Percentiles rank a stretch among this genome's conserved stretches.
These are phyloP conservation scores for Diarsia rubi DNA, from an alignment of 2,888 invertebrate species.

Conservation along the genomic window DNA sequence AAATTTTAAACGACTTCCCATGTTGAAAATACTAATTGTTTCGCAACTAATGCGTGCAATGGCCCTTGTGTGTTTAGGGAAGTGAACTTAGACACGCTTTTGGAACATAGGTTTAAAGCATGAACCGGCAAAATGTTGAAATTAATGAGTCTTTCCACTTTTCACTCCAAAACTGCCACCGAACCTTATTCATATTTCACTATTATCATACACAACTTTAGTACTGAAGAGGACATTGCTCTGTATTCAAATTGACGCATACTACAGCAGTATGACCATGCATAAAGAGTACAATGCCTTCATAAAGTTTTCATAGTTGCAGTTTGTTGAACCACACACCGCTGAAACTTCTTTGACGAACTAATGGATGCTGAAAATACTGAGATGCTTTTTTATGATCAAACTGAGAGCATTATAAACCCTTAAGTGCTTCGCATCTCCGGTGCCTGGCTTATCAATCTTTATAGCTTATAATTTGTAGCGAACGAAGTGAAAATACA, in stretches of 20 bases:
- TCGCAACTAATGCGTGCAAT: neutral
- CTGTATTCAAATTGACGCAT: slow-evolving; percentile 41
- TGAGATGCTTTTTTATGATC: neutral
- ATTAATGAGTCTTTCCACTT: neutral
- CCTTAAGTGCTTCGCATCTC: neutral
- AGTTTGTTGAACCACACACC: slow-evolving; percentile 17
- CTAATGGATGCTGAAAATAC: neutral
- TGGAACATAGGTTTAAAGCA: neutral
- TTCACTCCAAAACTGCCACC: neutral
- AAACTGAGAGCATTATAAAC: neutral
- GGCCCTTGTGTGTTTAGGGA: neutral
- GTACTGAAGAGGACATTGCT: slow-evolving; percentile 8
- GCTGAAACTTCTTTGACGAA: slow-evolving; percentile 28
- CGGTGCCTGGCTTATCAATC: slow-evolving; percentile 13
- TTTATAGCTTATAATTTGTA: neutral
- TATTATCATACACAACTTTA: slow-evolving; percentile 27
- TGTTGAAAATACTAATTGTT: neutral
- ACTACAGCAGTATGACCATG: slow-evolving; percentile 9
- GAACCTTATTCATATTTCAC: neutral
- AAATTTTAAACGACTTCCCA: neutral
- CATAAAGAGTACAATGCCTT: slow-evolving; percentile 44
- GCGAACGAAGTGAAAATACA: neutral
- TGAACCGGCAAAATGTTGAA: neutral
- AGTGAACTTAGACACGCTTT: neutral
- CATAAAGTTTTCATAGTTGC: slow-evolving; percentile 38